Percentiles rank a stretch among this genome's conserved stretches.
These are phyloP conservation scores for Eupithecia vulgata DNA, from an alignment of 2,888 invertebrate genomes.

Conservation along the genomic window DNA sequence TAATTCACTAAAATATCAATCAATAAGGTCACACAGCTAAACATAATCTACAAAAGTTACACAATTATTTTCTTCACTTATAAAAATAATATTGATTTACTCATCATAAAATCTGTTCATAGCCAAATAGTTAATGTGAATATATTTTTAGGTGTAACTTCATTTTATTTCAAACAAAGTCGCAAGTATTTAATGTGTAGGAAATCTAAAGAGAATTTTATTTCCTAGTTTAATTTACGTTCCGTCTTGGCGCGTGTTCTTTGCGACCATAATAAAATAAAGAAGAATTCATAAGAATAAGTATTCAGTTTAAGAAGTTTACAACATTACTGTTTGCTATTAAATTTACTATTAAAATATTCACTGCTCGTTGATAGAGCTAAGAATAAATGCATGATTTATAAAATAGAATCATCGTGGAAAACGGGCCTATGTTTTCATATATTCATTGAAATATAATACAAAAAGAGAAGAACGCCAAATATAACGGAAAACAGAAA, in stretches of 20 bases:
- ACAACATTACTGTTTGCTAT: too few species aligned
- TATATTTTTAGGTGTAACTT: not conserved
- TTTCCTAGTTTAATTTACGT: too few species aligned
- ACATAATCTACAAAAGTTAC: not conserved
- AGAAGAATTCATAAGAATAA: too few species aligned
- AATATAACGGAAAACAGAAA: not conserved
- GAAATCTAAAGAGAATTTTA: too few species aligned
- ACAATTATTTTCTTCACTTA: not conserved
- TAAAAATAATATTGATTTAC: not conserved
- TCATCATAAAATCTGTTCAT: not conserved
- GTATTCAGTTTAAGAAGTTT: too few species aligned
- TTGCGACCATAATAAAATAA: too few species aligned
- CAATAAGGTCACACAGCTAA: not conserved
- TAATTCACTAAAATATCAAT: not conserved
- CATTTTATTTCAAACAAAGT: too few species aligned
- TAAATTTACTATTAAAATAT: too few species aligned
- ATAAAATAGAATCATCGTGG: not conserved
- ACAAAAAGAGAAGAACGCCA: not conserved
- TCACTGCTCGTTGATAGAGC: too few species aligned
- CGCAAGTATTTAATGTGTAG: too few species aligned
- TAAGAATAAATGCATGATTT: too few species aligned
- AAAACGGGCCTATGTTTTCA: not conserved
- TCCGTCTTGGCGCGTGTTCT: too few species aligned
- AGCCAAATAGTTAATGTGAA: not conserved
- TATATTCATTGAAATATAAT: not conserved